These are phyloP conservation scores for Montipora capitata DNA, from an alignment of 92 coral and sea anemone genomes.

Conservation along the genomic window DNA sequence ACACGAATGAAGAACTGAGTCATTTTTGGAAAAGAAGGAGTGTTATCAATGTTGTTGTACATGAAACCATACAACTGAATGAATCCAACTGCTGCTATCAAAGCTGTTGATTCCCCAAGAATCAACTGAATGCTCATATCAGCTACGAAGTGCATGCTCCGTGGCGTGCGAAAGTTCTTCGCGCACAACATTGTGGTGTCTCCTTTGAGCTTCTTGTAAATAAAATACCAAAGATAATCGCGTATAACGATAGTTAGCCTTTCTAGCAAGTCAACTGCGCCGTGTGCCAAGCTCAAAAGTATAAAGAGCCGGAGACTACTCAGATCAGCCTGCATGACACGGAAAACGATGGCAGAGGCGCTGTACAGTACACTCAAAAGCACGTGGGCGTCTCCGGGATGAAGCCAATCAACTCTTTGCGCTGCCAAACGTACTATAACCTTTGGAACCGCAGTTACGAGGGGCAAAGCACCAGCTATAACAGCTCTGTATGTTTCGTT, in stretches of 20 bases:
- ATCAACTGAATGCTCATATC: constrained; percentile 70
- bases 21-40: constrained; percentile 18
- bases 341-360: constrained; percentile 50
- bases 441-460: constrained; percentile 61
- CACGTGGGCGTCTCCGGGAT: constrained; percentile 62
- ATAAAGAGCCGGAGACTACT: constrained; percentile 44
- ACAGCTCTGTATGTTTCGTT: constrained; percentile 45
- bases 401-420: constrained; percentile 53
- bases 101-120: constrained; percentile 73
- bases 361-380: constrained; percentile 47
- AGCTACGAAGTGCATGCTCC: too few species aligned
- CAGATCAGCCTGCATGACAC: constrained; percentile 80
- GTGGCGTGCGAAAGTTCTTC: too few species aligned
- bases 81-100: constrained; percentile 70
- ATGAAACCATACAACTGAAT: constrained; percentile 66
- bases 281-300: constrained; percentile 72
- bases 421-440: constrained; percentile 62
- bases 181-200: too few species aligned
- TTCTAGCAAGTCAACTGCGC: constrained; percentile 59
- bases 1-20: constrained; percentile 63
- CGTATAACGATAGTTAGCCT: constrained; percentile 63
- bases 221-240: constrained; percentile 72
- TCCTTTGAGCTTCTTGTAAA: constrained; percentile 54
- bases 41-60: constrained; percentile 30
- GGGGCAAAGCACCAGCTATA: constrained; percentile 50